Evolutionary conservation across 2,888 invertebrate genomes (phyloP), one percentile per base, ranked within the genome.

Genomic region (Ephialtes manifestator): DNA sequence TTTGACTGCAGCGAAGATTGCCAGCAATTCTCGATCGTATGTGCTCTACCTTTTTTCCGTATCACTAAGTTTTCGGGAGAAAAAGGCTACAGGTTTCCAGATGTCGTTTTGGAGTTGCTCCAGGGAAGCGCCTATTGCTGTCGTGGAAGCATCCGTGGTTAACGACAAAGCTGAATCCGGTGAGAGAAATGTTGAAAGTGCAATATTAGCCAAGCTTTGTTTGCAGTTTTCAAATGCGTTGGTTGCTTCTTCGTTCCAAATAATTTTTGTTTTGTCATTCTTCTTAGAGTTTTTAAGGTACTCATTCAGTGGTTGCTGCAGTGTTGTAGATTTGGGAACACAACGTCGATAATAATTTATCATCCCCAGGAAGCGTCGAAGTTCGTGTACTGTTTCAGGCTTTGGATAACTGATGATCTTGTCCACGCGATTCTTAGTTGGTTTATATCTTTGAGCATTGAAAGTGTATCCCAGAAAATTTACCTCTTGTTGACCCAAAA

Each of bases 11-110:
- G 55, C 20, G 51, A 75, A 88, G 3, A 87, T 77, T 4, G 85
- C 88, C 7, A 76, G 24, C 0, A 85, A 13, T 4, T 82, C 82
- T 8, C 71, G 63, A 35, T 77, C 82, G 13, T 82, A 82, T 7
- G 72, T 83, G 60, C 88, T 87, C 76, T 10, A 39, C 10, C 85
- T 87, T 3, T 4, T 46, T 65, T 90, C 81, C 0, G 86, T 65
- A 0, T 84, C 80, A 2, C 81, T 71, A 2, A 87, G 63, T 55
- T 85, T 87, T 48, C 39, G 20, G 0, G 75, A 76, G 20, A 53
- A 76, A 10, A 76, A 76, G 4, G 63, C 76, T 4, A 76, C 11
- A 0, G 84, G 86, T 75, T 72, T 18, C 83, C 86, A 86, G 2
- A 28, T n/a, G 0, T 58, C 65, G 10, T 55, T 28, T 15, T 18